phyloP scores from a whole-genome alignment of 2,113 vertebrate species.

The Monopterus albus region DNA sequence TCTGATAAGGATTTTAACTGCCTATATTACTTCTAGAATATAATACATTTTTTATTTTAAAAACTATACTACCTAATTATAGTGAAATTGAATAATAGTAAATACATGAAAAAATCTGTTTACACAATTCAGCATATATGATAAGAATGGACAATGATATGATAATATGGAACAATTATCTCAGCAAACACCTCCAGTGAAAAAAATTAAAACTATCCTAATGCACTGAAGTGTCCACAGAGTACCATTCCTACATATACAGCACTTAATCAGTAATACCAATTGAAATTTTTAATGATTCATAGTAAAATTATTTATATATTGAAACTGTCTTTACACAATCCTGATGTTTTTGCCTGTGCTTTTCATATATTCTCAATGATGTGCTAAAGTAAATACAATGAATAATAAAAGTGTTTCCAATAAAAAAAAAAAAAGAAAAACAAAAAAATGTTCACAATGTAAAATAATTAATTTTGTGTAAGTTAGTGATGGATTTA shows the following conservation, averaged over 20 bases:
- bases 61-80: slow-evolving; percentile 30
- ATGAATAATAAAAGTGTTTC: neutral
- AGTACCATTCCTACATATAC: neutral
- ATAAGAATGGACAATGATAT: slow-evolving; percentile 6
- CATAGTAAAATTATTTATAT: neutral
- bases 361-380: neutral
- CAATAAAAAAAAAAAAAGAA: slow-evolving; percentile 4
- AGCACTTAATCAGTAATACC: neutral
- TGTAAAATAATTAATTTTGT: slow-evolving; percentile 5
- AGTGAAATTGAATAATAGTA: neutral
- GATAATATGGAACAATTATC: slow-evolving; percentile 7
- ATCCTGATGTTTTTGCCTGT: neutral
- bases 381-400: neutral
- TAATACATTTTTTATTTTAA: neutral
- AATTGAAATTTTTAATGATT: slow-evolving; percentile 3
- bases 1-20: slow-evolving; percentile 1
- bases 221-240: neutral
- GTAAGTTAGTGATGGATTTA: slow-evolving; percentile 5
- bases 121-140: slow-evolving; percentile 10
- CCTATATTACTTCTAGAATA: slow-evolving; percentile 24
- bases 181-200: neutral
- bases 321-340: slow-evolving; percentile 4
- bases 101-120: slow-evolving; percentile 9
- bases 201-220: slow-evolving; percentile 3
- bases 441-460: neutral